Evolutionary conservation across 1,140 invertebrate genomes (phyloP), one percentile per base, ranked within the genome.

Genomic region (Acromyrmex echinatior): DNA sequence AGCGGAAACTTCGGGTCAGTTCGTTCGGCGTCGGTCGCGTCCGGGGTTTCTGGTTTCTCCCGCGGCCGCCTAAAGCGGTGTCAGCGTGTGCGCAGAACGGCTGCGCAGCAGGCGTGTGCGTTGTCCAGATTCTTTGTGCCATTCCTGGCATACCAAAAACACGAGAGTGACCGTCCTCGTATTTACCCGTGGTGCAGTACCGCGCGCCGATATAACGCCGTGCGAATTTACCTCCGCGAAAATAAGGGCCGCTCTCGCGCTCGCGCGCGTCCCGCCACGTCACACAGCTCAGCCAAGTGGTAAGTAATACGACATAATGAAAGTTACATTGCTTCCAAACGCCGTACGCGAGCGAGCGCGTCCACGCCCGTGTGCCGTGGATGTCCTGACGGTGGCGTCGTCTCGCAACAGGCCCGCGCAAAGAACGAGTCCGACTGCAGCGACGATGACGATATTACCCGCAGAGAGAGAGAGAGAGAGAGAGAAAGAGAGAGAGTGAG

Each of bases 121-220:
- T 98, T 98, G 97, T 98, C 97, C 96, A 97, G 97, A 98, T 98
- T 98, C 98, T 98, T 98, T 98, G 97, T 98, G 97, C 97, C 97
- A 98, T 98, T 98, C 98, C 97, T 98, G 96, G 97, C 97, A 98
- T 98, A 98, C 98, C 98, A 98, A 97, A 97, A 97, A 97, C 97
- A 97, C 91, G 97, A 96, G 97, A 96, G 97, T 95, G 96, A 97
- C 97, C 97, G 96, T 96, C 92, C 92, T 97, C 96, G 96, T 96
- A 97, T 97, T 97, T 97, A 97, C 96, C 66, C 96, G 96, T 96
- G 92, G 93, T 93, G 93, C 90, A 93, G 93, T 92, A 89, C 89
- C 91, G 92, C 91, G 90, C 90, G 90, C 73, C 89, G 90, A 92
- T 92, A 89, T 86, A 86, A 90, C 87, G 87, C 87, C 85, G 91